Evolutionary conservation across 2,113 vertebrate species (phyloP).

Genomic region (Emydocephalus ijimae): DNA sequence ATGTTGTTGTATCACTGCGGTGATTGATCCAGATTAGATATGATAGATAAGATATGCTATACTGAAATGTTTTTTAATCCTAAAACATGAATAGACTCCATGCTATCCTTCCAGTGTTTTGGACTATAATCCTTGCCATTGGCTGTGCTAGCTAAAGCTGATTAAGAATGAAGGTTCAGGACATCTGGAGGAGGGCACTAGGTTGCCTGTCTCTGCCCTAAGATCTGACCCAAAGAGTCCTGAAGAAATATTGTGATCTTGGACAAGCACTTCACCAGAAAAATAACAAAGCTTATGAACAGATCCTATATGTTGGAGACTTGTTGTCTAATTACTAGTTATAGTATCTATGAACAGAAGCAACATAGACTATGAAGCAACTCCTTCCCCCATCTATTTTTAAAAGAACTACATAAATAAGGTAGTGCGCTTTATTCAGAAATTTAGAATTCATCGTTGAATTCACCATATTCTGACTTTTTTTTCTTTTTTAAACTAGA

Average conservation of each 20-base stretch:
- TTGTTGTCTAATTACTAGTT: slow-evolving; percentile 19
- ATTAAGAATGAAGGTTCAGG: background rate
- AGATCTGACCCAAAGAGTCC: background rate
- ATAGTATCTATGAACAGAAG: slow-evolving; percentile 47
- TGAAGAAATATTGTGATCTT: slow-evolving; percentile 54
- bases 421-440: slow-evolving; percentile 22
- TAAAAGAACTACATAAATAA: slow-evolving; percentile 48
- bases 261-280: slow-evolving; percentile 64
- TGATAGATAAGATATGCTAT: slow-evolving; percentile 70
- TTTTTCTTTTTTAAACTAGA: background rate
- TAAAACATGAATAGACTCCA: slow-evolving; percentile 32
- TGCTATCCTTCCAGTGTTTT: background rate
- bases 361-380: slow-evolving; percentile 47
- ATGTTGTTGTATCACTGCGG: slow-evolving; percentile 65
- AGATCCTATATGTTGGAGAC: slow-evolving; percentile 48
- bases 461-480: slow-evolving; percentile 3
- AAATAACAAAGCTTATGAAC: slow-evolving; percentile 59
- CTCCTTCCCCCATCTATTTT: slow-evolving; percentile 13
- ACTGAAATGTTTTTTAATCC: slow-evolving; percentile 72
- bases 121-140: background rate
- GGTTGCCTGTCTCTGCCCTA: background rate
- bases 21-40: slow-evolving; percentile 71
- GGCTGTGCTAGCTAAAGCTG: background rate
- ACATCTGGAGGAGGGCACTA: background rate
- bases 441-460: background rate